These are phyloP conservation scores for Clarias magur DNA, from an alignment of 2,113 vertebrate genomes.

Conservation along the genomic window DNA sequence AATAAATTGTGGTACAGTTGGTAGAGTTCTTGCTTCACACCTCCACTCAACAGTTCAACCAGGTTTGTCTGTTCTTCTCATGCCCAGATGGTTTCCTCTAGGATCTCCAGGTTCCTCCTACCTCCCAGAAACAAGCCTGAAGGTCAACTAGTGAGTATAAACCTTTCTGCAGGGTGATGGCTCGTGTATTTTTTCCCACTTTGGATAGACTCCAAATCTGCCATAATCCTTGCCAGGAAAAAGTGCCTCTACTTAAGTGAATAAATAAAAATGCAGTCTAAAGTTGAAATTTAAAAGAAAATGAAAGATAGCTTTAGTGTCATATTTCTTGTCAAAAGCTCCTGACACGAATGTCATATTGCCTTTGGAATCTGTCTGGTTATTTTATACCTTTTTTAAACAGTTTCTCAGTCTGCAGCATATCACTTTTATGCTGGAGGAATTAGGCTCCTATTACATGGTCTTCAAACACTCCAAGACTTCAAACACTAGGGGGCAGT, in stretches of 20 bases:
- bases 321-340: not conserved
- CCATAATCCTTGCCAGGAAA: not conserved
- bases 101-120: not conserved
- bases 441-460: not conserved
- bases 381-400: not conserved
- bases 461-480: not conserved
- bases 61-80: not conserved
- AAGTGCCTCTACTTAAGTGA: not conserved
- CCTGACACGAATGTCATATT: not conserved
- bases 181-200: not conserved
- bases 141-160: not conserved
- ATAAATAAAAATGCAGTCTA: not conserved
- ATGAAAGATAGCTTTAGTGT: not conserved
- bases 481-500: constrained; percentile 61
- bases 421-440: not conserved
- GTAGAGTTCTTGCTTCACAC: not conserved
- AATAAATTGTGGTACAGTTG: not conserved
- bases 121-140: not conserved
- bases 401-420: not conserved
- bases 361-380: not conserved
- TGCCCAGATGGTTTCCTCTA: not conserved
- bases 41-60: not conserved
- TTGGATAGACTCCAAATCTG: not conserved
- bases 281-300: not conserved
- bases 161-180: not conserved